Conservation (phyloP, 2,888 invertebrate species). For the Amiota communis region DNA sequence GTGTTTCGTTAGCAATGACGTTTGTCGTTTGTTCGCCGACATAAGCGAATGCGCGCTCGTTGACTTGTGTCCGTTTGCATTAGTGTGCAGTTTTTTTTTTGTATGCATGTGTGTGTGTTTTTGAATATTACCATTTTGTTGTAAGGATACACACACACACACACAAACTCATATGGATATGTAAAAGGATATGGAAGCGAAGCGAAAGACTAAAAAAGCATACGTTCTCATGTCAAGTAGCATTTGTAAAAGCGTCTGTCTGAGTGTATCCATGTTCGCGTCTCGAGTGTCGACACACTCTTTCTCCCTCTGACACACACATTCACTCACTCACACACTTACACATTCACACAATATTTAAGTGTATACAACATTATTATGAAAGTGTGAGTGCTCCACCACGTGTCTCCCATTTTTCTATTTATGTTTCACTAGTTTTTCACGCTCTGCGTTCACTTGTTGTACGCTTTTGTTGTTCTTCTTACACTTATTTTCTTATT, state of each 20-base stretch:
- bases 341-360: conserved; percentile 40
- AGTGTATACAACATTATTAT: too few relatives aligned
- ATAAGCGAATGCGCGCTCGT: conserved; percentile 13
- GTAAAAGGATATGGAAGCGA: conserved; percentile 44
- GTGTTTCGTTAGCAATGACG: conserved; percentile 38
- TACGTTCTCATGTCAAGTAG: conserved; percentile 33
- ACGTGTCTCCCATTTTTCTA: neutral
- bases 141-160: conserved; percentile 8
- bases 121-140: conserved; percentile 27
- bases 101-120: neutral
- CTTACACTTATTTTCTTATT: neutral
- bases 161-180: conserved; percentile 42
- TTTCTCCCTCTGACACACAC: neutral
- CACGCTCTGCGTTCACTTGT: conserved; percentile 45
- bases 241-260: conserved; percentile 28
- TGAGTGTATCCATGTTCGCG: conserved; percentile 16
- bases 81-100: neutral
- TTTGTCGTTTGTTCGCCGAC: conserved; percentile 6
- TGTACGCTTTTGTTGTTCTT: conserved; percentile 20
- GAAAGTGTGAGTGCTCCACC: too few relatives aligned
- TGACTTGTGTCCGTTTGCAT: conserved; percentile 36
- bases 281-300: neutral
- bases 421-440: conserved; percentile 28
- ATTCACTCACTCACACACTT: neutral
- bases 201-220: conserved; percentile 42